Percentiles rank a stretch among this genome's conserved stretches.
Evolutionary conservation across 2,797 vertebrate species (phyloP).

Genomic region (Ptychadena robeensis): DNA sequence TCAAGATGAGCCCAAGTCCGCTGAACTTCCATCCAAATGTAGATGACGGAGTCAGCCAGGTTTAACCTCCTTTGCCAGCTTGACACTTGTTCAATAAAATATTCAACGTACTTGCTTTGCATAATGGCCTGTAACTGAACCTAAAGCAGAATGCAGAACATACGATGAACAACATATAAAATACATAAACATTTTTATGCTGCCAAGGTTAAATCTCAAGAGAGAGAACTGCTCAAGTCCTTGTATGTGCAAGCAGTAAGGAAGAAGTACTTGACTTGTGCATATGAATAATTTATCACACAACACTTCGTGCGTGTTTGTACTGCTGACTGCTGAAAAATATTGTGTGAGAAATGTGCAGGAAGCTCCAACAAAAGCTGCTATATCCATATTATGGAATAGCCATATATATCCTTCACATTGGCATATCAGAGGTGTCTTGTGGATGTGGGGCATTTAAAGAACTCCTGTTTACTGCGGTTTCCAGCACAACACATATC

Average conservation of each 20-base stretch:
- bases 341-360: not conserved
- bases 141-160: conserved; percentile 61
- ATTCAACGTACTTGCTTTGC: conserved; percentile 78
- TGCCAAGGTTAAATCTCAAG: not conserved
- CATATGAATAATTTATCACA: not conserved
- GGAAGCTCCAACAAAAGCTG: not conserved
- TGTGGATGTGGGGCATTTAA: no score
- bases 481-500: no score
- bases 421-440: no score
- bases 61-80: conserved; percentile 78
- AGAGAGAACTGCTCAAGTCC: not conserved
- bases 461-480: no score
- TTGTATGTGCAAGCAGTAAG: not conserved
- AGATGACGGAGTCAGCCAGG: conserved; percentile 75
- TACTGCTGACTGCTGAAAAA: not conserved
- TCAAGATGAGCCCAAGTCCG: conserved; percentile 76
- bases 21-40: conserved; percentile 82
- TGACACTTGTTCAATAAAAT: conserved; percentile 78
- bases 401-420: no score
- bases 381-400: no score
- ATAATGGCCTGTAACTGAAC: conserved; percentile 81
- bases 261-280: not conserved
- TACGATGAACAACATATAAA: not conserved
- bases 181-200: not conserved
- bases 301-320: not conserved